Evolutionary conservation across 2,797 vertebrate species (phyloP).

Genomic region (Gymnopithys bicolor): DNA sequence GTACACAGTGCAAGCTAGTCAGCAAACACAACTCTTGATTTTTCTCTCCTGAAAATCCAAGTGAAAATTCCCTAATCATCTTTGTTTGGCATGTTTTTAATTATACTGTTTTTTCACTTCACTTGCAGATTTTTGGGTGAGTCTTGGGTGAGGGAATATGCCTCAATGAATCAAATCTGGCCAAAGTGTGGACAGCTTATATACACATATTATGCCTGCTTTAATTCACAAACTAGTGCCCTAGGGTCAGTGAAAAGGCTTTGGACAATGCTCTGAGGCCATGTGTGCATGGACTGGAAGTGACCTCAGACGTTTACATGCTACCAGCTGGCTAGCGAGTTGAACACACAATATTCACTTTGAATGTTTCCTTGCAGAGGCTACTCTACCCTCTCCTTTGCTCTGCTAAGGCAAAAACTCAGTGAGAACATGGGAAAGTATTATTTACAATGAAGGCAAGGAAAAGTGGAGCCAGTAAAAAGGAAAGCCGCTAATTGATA

Average conservation of each 20-base stretch:
- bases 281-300: background rate
- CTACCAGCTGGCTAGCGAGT: background rate
- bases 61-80: background rate
- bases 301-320: background rate
- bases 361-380: background rate
- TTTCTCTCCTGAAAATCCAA: background rate
- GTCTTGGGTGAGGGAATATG: background rate
- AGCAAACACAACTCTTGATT: background rate
- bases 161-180: background rate
- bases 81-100: background rate
- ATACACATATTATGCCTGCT: fast-evolving
- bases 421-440: background rate
- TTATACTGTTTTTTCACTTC: background rate
- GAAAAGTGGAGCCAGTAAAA: background rate
- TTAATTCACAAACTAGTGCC: background rate
- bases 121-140: background rate
- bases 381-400: background rate
- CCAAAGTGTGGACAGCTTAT: background rate
- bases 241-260: background rate
- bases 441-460: background rate
- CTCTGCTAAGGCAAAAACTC: background rate
- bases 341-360: background rate
- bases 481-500: conserved; percentile 18
- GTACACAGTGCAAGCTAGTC: background rate
- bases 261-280: background rate